Evolutionary conservation across 2,113 vertebrate species (phyloP), one percentile per base, ranked within the genome.

Genomic region (Gallinago paraguaiae): DNA sequence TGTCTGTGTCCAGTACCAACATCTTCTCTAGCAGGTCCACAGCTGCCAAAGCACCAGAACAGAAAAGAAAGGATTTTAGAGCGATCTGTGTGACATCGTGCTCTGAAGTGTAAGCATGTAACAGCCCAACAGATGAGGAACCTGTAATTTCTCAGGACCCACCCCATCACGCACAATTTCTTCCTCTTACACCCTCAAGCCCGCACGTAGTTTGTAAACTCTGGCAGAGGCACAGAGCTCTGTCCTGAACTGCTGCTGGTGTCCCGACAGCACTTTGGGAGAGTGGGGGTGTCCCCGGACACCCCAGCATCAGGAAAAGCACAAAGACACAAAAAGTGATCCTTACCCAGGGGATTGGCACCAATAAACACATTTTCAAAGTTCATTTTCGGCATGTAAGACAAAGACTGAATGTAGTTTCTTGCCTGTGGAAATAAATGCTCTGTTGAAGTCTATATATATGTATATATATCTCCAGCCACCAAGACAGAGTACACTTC

Each of bases 11-110:
- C 98, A 99, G 97, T 3, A 99, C 99, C 94, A 99, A 96, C 99
- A 99, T 99, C 97, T 99, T 99, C 98, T 99, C 99, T 87, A 99
- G 98, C 96, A 99, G 88, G 96, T 99, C 99, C 64, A 99, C 99
- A 24, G 99, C 99, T 99, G 84, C 64, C 37, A 45, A 63, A 35
- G 45, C 65, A 92, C 63, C 46, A 24, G n/a, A 56, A 50, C 3
- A 68, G 27, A 81, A 86, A 41, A 35, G 45, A 50, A 23, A 31
- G 30, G 7, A n/a, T 88, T 79, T 71, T 81, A 86, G 3, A 13
- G 45, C 2, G 31, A 88, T 33, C 65, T 67, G 13, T 1, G 74
- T 1, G 35, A 57, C 24, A 10, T 17, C 24, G 25, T 6, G 2
- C 16, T 57, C 61, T 23, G 33, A 60, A 65, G 12, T 0, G 0